phyloP scores from a whole-genome alignment of 2,113 vertebrate species.

The Alectura lathami region DNA sequence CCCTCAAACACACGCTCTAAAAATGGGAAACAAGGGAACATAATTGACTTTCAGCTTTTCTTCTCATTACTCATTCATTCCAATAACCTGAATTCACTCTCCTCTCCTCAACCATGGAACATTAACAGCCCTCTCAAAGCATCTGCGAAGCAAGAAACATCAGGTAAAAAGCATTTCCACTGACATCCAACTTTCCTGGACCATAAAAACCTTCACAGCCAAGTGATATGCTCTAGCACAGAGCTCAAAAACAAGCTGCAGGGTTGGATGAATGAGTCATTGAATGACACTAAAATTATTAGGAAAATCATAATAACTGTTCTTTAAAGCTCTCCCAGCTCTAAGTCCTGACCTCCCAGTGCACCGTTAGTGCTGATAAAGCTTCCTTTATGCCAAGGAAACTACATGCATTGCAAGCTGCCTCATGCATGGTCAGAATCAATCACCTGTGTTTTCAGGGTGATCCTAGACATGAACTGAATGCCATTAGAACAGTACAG shows the following conservation, averaged over 20 bases:
- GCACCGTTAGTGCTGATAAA: not conserved
- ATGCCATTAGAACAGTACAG: not conserved
- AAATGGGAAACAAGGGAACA: not conserved
- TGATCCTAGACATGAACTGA: not conserved
- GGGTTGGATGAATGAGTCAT: not conserved
- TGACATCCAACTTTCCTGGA: not conserved
- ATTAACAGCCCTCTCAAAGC: not conserved
- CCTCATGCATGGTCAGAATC: not conserved
- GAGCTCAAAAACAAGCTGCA: not conserved
- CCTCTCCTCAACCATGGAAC: not conserved
- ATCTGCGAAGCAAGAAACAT: not conserved
- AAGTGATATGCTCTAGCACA: not conserved
- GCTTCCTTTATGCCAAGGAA: not conserved
- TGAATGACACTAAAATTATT: not conserved
- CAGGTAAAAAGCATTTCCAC: not conserved
- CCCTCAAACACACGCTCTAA: not conserved
- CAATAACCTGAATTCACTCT: not conserved
- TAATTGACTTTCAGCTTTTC: not conserved
- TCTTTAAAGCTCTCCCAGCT: constrained; percentile 2
- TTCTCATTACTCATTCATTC: not conserved
- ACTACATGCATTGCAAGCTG: not conserved
- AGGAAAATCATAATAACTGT: not conserved
- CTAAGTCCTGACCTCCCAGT: not conserved
- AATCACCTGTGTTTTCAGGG: not conserved
- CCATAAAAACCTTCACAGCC: not conserved